Evolutionary conservation across 2,888 invertebrate species (phyloP).

Genomic region (Pocota personata): DNA sequence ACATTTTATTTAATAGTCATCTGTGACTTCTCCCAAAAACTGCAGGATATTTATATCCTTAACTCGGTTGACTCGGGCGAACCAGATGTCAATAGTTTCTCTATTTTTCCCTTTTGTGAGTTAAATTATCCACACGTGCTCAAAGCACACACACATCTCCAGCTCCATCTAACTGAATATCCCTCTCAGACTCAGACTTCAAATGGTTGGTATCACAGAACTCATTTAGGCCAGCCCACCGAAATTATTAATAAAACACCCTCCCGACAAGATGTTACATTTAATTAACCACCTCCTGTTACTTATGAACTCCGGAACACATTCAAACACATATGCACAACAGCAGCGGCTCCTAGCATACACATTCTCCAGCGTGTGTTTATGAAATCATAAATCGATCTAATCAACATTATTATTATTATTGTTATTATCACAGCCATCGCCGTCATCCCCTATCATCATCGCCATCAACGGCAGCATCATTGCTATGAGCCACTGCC

Average conservation of each 20-base stretch:
- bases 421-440: conserved; percentile 68
- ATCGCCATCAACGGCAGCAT: conserved; percentile 33
- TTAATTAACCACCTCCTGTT: conserved; percentile 69
- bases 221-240: conserved; percentile 38
- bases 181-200: background rate
- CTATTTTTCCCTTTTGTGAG: background rate
- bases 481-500: conserved; percentile 40
- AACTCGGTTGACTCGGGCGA: background rate
- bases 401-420: conserved; percentile 72
- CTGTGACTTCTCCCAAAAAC: too few relatives aligned
- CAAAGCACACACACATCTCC: background rate
- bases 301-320: conserved; percentile 56
- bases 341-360: background rate
- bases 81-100: background rate
- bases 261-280: conserved; percentile 70
- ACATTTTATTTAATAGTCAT: too few relatives aligned
- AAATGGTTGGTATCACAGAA: background rate
- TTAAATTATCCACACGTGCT: conserved; percentile 28
- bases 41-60: background rate
- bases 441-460: conserved; percentile 22
- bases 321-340: background rate
- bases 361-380: conserved; percentile 44
- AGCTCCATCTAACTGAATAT: background rate
- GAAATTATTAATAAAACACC: conserved; percentile 65
- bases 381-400: conserved; percentile 73